Evolutionary conservation across 1,140 invertebrate species (phyloP), one percentile per base, ranked within the genome.

Genomic region (Anastrepha ludens): DNA sequence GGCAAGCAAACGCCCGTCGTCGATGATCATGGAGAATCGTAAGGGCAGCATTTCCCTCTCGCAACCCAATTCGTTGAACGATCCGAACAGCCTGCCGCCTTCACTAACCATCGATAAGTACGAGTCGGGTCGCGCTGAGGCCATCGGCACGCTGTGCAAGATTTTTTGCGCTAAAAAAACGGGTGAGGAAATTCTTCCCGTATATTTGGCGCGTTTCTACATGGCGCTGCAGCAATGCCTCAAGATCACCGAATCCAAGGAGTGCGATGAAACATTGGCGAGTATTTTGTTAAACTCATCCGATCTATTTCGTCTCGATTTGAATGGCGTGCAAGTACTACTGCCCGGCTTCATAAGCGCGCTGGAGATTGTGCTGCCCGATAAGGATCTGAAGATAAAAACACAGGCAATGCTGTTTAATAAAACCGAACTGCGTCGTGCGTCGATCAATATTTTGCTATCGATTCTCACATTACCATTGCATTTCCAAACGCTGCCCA

Each of bases 121-220:
- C 90, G 96, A 97, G 91, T 95, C 96, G 89, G 99, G 99, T 3
- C 95, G 97, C 89, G 98, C 99, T 0, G 98, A 99, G 94, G 99
- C 99, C 3, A 95, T 99, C 89, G 99, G 98, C 1, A 96, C 98
- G 7, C 94, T 99, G 6, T 99, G 98, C 94, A 95, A 98, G 90
- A 98, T 99, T 90, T 97, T 99, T 91, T 99, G 98, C 93, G 96
- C 98, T 0, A 99, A 99, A 93, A 98, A 98, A 94, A 98, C 98
- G 17, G 97, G 97, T 58, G 99, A 99, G 94, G 96, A 98, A 91
- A 98, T 99, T 88, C 94, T 98, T 20, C 97, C 98, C 3, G 96
- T 98, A 3, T 99, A 99, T 94, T 94, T 99, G 89, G 97, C 98
- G 0, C 95, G 98, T 88, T 99, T 99, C 94, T 99, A 99, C 94